These are phyloP conservation scores for Abramis brama DNA, from an alignment of 2,113 vertebrate species.

Conservation along the genomic window DNA sequence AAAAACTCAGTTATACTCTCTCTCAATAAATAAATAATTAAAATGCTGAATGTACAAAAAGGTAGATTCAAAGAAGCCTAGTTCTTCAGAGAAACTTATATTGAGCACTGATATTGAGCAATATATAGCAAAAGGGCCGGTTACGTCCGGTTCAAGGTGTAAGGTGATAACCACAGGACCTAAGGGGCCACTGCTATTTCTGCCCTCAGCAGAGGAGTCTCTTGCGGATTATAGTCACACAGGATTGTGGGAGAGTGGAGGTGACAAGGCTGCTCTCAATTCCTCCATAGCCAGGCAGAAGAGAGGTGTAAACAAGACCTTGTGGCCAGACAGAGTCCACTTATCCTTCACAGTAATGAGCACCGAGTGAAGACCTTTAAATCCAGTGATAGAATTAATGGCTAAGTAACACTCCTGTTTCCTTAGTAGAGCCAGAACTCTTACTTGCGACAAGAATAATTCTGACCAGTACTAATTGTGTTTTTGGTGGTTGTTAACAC, in stretches of 20 bases:
- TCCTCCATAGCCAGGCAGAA: slow-evolving; percentile 16
- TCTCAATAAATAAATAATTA: too few species aligned
- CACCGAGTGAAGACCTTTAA: slow-evolving; percentile 8
- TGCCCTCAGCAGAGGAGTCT: slow-evolving; percentile 58
- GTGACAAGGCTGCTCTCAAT: slow-evolving; percentile 51
- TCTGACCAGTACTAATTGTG: neutral
- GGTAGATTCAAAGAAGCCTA: neutral
- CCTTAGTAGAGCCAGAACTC: neutral
- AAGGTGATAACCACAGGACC: slow-evolving; percentile 60
- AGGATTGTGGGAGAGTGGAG: slow-evolving; percentile 63
- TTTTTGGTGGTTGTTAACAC: neutral
- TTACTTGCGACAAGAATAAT: neutral
- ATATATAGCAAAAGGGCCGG: slow-evolving; percentile 57
- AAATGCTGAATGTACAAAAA: neutral
- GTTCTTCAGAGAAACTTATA: neutral
- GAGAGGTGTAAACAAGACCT: slow-evolving; percentile 38
- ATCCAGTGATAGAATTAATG: slow-evolving; percentile 12
- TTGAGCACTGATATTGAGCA: slow-evolving; percentile 21
- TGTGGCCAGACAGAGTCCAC: slow-evolving; percentile 35
- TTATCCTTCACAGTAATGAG: slow-evolving; percentile 12
- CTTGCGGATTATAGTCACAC: slow-evolving; percentile 63
- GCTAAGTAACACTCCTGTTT: slow-evolving; percentile 1
- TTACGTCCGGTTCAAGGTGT: slow-evolving; percentile 58
- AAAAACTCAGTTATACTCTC: too few species aligned
- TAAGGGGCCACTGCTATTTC: slow-evolving; percentile 67